These are phyloP conservation scores for Parasteatoda tepidariorum DNA, from an alignment of 1,140 invertebrate genomes.

Conservation along the genomic window DNA sequence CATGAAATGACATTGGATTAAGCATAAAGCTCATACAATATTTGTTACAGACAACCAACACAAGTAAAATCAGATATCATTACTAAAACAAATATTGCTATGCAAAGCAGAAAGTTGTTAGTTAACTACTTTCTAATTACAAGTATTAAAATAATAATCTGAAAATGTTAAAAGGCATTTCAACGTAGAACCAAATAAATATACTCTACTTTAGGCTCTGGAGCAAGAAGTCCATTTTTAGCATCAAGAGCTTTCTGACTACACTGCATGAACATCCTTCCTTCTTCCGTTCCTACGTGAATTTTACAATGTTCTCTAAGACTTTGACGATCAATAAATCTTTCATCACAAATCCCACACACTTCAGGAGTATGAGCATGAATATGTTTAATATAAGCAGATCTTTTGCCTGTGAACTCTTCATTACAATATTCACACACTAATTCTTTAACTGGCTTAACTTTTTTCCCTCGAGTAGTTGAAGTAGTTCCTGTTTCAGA, in stretches of 20 bases:
- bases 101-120: too few species aligned
- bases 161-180: too few species aligned
- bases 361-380: slow-evolving; percentile 39
- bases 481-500: not conserved
- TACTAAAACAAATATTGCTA: too few species aligned
- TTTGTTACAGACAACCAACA: too few species aligned
- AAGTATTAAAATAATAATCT: too few species aligned
- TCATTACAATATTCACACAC: slow-evolving; percentile 43
- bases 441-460: not conserved
- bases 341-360: slow-evolving; percentile 48
- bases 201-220: slow-evolving; percentile 53
- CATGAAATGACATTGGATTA: too few species aligned
- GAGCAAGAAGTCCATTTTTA: slow-evolving; percentile 38
- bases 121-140: too few species aligned
- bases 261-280: slow-evolving; percentile 33
- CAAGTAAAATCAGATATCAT: too few species aligned
- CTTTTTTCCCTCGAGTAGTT: not conserved
- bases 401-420: slow-evolving; percentile 14
- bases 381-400: slow-evolving; percentile 17
- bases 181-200: slow-evolving; percentile 53
- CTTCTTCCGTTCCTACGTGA: slow-evolving; percentile 50
- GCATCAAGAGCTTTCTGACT: slow-evolving; percentile 52
- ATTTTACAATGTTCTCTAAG: slow-evolving; percentile 49
- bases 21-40: too few species aligned
- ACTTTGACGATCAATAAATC: slow-evolving; percentile 36